These are phyloP conservation scores for Coregonus ussuriensis DNA, from an alignment of 2,797 vertebrate species.

Conservation along the genomic window DNA sequence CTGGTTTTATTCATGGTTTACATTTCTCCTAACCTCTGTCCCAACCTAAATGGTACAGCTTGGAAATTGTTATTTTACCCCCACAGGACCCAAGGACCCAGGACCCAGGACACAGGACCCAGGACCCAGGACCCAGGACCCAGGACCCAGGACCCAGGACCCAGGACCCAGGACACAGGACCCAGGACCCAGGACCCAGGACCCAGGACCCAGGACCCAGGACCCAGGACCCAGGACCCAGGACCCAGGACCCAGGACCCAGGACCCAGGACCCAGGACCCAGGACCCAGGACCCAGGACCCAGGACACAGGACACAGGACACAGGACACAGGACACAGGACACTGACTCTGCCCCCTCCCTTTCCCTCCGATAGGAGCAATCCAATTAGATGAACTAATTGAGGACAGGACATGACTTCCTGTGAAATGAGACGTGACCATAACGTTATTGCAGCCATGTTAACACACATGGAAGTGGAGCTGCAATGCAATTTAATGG, in stretches of 20 bases:
- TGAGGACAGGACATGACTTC: constrained; percentile 7
- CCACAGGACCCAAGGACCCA: too few species aligned
- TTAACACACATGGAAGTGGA: constrained; percentile 10
- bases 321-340: not conserved
- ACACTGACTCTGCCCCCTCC: not conserved
- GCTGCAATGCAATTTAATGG: constrained; percentile 11
- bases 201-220: too few species aligned
- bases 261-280: too few species aligned
- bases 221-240: too few species aligned
- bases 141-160: too few species aligned
- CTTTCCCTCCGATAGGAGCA: constrained; percentile 3
- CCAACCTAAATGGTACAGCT: not conserved
- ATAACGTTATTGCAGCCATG: constrained; percentile 1
- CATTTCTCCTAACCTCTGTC: not conserved
- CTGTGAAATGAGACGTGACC: constrained; percentile 10
- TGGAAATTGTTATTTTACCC: not conserved
- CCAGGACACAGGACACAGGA: too few species aligned
- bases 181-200: too few species aligned
- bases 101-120: too few species aligned
- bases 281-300: too few species aligned
- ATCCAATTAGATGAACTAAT: constrained; percentile 9
- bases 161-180: too few species aligned
- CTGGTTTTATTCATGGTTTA: not conserved
- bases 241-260: not conserved
- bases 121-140: too few species aligned